A percentile compares a stretch with the other conserved stretches of the same genome.
Evolutionary conservation across 2,113 vertebrate species (phyloP).

Genomic region (Macrotus californicus): DNA sequence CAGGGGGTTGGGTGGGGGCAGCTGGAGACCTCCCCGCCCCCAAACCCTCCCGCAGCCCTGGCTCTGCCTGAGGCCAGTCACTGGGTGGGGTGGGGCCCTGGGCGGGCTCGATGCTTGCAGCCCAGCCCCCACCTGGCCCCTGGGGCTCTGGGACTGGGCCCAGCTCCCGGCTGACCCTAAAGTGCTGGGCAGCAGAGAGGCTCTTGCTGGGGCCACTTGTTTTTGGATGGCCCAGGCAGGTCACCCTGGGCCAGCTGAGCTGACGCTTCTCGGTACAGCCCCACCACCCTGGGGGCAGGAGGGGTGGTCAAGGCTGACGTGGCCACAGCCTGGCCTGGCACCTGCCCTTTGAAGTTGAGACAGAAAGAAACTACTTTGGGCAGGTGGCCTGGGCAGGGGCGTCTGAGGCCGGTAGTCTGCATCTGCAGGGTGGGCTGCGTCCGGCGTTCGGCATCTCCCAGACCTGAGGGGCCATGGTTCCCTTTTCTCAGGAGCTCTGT

Average conservation of each 20-base stretch:
- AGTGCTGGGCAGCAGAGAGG: no score
- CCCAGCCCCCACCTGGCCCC: not conserved
- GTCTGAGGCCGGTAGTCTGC: not conserved
- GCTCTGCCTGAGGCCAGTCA: not conserved
- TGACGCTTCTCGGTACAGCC: not conserved
- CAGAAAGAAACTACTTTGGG: not conserved
- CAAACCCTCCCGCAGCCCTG: not conserved
- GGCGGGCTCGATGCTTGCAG: no score
- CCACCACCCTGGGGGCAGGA: not conserved
- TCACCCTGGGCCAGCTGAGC: fast-evolving
- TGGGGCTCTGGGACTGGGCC: not conserved
- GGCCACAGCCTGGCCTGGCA: not conserved
- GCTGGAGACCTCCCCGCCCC: not conserved
- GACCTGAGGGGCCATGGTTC: fast-evolving
- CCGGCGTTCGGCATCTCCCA: fast-evolving
- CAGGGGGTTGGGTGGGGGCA: no score
- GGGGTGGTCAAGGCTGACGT: fast-evolving
- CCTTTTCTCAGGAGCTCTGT: not conserved
- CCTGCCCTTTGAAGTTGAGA: not conserved
- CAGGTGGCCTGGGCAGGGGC: fast-evolving
- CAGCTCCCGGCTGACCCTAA: not conserved
- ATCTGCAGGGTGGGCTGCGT: fast-evolving
- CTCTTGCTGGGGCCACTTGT: not conserved
- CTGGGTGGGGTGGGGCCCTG: not conserved
- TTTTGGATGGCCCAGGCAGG: not conserved